These are phyloP conservation scores for Casuarius casuarius DNA, from an alignment of 2,113 vertebrate genomes.

Conservation along the genomic window DNA sequence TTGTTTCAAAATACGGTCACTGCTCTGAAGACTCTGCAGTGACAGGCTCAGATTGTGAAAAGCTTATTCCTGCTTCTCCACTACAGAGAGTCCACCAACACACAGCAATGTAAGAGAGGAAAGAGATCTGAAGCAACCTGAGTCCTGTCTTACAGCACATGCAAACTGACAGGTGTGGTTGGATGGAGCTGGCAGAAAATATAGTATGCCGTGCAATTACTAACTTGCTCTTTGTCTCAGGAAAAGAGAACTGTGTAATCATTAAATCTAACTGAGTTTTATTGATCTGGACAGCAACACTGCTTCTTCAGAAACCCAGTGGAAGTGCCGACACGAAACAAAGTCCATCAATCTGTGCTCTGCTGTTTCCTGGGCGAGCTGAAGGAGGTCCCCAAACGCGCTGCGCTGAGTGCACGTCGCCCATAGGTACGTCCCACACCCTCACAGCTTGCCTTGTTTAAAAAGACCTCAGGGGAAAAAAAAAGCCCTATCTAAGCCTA, in stretches of 20 bases:
- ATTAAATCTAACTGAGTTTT: conserved; percentile 7
- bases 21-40: background rate
- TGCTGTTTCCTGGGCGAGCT: background rate
- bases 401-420: background rate
- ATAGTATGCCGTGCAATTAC: background rate
- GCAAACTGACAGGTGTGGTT: background rate
- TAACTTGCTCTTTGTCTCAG: background rate
- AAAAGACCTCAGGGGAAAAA: background rate
- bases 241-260: conserved; percentile 23
- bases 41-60: background rate
- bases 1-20: background rate
- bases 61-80: background rate
- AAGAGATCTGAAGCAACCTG: background rate
- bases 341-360: background rate
- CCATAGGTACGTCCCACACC: background rate
- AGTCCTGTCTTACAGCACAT: background rate
- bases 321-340: background rate
- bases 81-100: background rate
- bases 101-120: background rate
- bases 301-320: conserved; percentile 18
- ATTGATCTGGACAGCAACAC: background rate
- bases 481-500: background rate
- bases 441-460: background rate
- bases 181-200: background rate
- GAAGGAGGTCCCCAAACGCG: background rate